These are phyloP conservation scores for Theocolax elegans DNA, from an alignment of 1,140 invertebrate species.

Conservation along the genomic window DNA sequence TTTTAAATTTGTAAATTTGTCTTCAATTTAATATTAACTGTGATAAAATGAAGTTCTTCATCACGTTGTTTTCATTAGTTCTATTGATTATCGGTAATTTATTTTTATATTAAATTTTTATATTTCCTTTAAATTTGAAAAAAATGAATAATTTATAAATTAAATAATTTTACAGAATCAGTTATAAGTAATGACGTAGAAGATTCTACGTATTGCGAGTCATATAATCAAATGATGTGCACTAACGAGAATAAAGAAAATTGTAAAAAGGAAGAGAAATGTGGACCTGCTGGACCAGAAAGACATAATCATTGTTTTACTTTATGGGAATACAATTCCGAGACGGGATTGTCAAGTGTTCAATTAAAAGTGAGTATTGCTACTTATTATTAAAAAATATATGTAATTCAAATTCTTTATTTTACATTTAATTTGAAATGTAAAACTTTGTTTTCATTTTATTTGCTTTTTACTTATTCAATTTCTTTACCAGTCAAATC, in stretches of 20 bases:
- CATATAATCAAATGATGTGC: not conserved
- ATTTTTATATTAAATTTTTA: too few relatives aligned
- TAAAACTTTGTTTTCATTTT: not conserved
- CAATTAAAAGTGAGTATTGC: not conserved
- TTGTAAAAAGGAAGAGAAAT: not conserved
- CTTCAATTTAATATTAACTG: too few relatives aligned
- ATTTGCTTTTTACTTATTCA: not conserved
- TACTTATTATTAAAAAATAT: too few relatives aligned
- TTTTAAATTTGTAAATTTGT: too few relatives aligned
- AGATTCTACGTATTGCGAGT: conserved; percentile 1
- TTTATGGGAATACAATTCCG: conserved; percentile 7
- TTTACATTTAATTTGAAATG: not conserved
- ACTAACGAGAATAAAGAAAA: not conserved
- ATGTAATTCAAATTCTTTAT: too few relatives aligned
- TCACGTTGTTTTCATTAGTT: too few relatives aligned
- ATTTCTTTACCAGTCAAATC: not conserved
- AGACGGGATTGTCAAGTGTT: not conserved
- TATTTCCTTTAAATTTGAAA: too few relatives aligned
- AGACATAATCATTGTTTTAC: conserved; percentile 17
- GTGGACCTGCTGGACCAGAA: not conserved
- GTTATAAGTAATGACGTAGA: too few relatives aligned
- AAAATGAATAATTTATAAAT: too few relatives aligned
- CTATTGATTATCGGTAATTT: too few relatives aligned
- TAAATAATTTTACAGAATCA: too few relatives aligned
- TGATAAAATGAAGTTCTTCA: too few relatives aligned